Evolutionary conservation across 2,113 vertebrate species (phyloP).

Genomic region (Aix galericulata): DNA sequence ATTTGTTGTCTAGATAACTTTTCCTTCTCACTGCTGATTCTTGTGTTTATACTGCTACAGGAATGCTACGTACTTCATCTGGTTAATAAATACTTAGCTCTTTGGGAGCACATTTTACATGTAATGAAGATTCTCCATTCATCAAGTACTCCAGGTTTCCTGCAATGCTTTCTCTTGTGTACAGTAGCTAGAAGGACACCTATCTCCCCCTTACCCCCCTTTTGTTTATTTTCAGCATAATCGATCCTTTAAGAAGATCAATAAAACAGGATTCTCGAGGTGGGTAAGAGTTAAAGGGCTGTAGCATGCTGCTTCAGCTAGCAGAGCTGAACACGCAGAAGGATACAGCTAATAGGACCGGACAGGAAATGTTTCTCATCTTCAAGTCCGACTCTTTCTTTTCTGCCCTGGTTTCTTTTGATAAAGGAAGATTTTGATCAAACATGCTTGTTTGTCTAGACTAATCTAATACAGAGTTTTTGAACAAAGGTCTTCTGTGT

Average conservation of each 20-base stretch:
- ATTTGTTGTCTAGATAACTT: neutral
- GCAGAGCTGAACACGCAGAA: neutral
- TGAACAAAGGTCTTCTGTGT: neutral
- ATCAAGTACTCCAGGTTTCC: neutral
- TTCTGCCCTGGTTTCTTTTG: neutral
- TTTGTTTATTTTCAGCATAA: neutral
- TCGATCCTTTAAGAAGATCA: neutral
- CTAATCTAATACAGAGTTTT: neutral
- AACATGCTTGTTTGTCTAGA: neutral
- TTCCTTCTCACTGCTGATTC: neutral
- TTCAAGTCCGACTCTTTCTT: neutral
- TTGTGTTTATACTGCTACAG: neutral
- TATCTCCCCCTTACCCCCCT: neutral
- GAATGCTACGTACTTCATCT: neutral
- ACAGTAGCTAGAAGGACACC: neutral
- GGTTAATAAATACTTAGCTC: neutral
- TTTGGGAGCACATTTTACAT: neutral
- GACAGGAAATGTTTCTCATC: neutral
- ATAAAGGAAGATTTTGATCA: neutral
- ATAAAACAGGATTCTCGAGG: neutral
- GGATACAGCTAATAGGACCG: neutral
- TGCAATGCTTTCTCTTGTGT: neutral
- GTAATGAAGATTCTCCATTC: neutral
- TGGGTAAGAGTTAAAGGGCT: neutral
- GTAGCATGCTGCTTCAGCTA: accelerated